Percentiles rank a stretch among this genome's conserved stretches.
Conservation (phyloP, 2,113 vertebrate genomes). For the Mastomys coucha region DNA sequence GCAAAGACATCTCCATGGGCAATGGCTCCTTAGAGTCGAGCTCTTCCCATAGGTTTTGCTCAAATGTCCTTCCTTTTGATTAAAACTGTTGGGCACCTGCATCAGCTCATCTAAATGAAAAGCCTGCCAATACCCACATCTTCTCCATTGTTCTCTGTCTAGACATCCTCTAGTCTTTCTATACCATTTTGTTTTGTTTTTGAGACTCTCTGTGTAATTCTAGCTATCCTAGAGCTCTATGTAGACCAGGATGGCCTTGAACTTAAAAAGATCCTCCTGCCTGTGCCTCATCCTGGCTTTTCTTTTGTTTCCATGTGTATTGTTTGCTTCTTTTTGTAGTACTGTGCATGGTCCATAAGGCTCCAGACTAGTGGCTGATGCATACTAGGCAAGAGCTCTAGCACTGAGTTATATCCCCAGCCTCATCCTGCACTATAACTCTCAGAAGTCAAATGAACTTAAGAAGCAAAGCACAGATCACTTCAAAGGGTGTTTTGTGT, state of each 20-base stretch:
- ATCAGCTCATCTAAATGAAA: not conserved
- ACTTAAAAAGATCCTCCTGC: not conserved
- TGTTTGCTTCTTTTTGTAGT: not conserved
- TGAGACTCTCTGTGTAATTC: not conserved
- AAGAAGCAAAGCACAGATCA: not conserved
- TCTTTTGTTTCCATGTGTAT: not conserved
- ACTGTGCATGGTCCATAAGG: not conserved
- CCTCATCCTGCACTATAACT: constrained; percentile 1
- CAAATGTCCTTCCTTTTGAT: not conserved
- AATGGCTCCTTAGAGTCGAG: not conserved
- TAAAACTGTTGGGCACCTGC: not conserved
- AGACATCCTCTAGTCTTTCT: not conserved
- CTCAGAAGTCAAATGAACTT: constrained; percentile 16
- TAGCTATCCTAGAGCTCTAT: not conserved
- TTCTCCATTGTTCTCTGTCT: not conserved
- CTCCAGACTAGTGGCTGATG: not conserved
- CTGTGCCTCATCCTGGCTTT: not conserved
- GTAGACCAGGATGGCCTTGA: not conserved
- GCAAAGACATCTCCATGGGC: not conserved
- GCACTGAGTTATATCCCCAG: not conserved
- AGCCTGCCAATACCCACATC: not conserved
- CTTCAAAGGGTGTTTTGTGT: not conserved
- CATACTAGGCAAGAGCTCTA: not conserved
- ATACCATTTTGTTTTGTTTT: not conserved
- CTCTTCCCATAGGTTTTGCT: constrained; percentile 36